phyloP scores from a whole-genome alignment of 2,888 invertebrate genomes.

The Lasioglossum leucozonium region DNA sequence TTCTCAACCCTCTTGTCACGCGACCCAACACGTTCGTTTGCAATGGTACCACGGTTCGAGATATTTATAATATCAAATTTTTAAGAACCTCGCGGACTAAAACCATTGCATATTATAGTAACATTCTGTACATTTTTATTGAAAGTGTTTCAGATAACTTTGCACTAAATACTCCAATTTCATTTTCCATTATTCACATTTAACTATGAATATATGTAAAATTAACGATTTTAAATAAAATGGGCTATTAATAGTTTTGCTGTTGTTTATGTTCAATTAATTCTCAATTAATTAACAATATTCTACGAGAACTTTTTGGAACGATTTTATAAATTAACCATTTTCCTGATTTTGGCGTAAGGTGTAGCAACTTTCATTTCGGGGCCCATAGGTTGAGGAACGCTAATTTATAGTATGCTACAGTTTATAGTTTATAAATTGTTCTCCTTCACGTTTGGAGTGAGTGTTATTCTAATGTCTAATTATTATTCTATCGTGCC shows the following conservation, averaged over 20 bases:
- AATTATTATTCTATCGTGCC: slow-evolving; percentile 28
- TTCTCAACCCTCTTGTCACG: not conserved
- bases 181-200: not conserved
- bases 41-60: not conserved
- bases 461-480: not conserved
- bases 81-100: not conserved
- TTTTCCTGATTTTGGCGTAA: not conserved
- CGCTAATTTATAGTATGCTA: not conserved
- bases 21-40: not conserved
- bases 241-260: not conserved
- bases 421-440: not conserved
- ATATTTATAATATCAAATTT: not conserved
- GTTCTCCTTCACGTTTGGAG: not conserved
- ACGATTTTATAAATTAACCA: not conserved
- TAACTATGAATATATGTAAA: not conserved
- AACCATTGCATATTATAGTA: not conserved
- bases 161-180: not conserved
- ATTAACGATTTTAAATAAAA: not conserved
- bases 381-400: not conserved
- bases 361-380: not conserved
- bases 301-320: not conserved
- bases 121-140: not conserved
- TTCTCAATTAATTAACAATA: not conserved
- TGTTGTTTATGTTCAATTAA: not conserved
- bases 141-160: not conserved